Conservation (phyloP, 2,113 vertebrate species). For the Strigops habroptila region DNA sequence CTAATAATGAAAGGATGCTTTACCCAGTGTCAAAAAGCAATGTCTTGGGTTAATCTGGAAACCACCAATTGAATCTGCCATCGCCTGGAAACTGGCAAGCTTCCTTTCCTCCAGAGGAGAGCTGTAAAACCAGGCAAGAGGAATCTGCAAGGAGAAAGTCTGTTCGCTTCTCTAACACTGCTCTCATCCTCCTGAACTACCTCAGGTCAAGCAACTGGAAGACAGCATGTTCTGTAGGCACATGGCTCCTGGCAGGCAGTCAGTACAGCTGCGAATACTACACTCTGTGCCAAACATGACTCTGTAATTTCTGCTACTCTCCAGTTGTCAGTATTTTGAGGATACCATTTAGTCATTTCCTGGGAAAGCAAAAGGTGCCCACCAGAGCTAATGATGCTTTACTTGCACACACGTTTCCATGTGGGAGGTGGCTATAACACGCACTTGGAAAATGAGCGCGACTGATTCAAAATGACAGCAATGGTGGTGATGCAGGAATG, state of each 20-base stretch:
- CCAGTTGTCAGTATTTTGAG: not conserved
- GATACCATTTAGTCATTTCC: constrained; percentile 9
- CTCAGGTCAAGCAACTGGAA: not conserved
- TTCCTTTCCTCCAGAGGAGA: not conserved
- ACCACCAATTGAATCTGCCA: not conserved
- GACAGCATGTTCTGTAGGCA: constrained; percentile 11
- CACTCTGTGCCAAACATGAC: not conserved
- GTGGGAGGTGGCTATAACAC: not conserved
- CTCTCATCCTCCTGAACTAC: not conserved
- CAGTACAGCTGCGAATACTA: not conserved
- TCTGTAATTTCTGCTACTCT: constrained; percentile 7
- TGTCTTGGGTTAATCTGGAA: not conserved
- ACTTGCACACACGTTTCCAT: fast-evolving
- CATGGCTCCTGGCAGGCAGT: not conserved
- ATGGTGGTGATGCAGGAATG: not conserved
- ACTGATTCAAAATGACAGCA: not conserved
- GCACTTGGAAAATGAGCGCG: not conserved
- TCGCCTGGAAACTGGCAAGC: not conserved
- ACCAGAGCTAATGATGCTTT: not conserved
- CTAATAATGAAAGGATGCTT: not conserved
- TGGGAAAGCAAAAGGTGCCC: constrained; percentile 1
- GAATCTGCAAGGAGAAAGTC: not conserved
- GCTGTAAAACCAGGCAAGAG: not conserved
- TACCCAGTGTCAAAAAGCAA: not conserved
- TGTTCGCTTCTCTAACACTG: not conserved